Evolutionary conservation across 2,888 invertebrate genomes (phyloP).

Genomic region (Erebia palarica): DNA sequence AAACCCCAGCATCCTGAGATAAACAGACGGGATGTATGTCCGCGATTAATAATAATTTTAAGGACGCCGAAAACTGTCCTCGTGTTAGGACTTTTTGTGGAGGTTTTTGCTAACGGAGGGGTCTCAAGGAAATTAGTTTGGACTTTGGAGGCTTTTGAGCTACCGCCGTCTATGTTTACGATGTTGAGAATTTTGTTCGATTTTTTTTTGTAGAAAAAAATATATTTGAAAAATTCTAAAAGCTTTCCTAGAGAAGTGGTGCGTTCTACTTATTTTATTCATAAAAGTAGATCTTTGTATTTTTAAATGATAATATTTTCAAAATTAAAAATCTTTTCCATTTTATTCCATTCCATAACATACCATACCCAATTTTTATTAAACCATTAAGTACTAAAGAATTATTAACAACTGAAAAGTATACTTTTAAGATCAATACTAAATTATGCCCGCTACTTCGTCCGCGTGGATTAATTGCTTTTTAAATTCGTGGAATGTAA

Average conservation of each 20-base stretch:
- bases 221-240: neutral
- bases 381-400: too few species aligned
- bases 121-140: conserved; percentile 67
- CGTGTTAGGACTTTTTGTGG: conserved; percentile 52
- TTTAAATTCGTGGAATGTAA: too few species aligned
- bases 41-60: conserved; percentile 77
- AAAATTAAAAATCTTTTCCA: too few species aligned
- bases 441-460: too few species aligned
- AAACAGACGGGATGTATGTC: conserved; percentile 73
- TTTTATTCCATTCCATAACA: too few species aligned
- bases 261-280: neutral
- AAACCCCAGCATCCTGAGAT: conserved; percentile 65
- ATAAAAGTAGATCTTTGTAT: too few species aligned
- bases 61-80: conserved; percentile 63
- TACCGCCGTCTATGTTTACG: conserved; percentile 10
- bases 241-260: too few species aligned
- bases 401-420: too few species aligned
- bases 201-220: neutral
- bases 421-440: too few species aligned
- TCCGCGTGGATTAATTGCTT: too few species aligned
- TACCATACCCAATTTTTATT: too few species aligned
- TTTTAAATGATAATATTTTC: too few species aligned
- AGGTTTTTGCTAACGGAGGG: conserved; percentile 42
- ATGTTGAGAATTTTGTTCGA: conserved; percentile 11
- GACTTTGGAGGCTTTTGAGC: conserved; percentile 40